phyloP scores from a whole-genome alignment of 1,140 invertebrate genomes.

The Stratiolaelaps scimitus region DNA sequence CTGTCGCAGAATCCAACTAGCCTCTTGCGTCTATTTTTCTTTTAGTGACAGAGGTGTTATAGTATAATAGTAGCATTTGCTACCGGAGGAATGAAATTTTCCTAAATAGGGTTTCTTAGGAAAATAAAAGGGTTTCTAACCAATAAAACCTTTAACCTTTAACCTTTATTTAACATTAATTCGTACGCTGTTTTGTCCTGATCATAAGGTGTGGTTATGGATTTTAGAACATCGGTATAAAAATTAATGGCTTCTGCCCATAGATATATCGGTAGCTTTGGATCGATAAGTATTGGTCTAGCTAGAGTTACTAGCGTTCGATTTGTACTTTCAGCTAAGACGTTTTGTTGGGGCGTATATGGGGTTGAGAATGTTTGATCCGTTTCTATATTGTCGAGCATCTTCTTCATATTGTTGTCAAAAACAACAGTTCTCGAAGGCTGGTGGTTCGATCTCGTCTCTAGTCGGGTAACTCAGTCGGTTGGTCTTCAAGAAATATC shows the following conservation, averaged over 20 bases:
- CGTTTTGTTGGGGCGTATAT: constrained; percentile 26
- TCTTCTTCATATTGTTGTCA: no score
- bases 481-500: no score
- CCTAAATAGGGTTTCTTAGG: constrained; percentile 4
- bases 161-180: neutral
- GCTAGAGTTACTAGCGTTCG: constrained; percentile 29
- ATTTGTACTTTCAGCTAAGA: constrained; percentile 6
- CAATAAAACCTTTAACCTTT: no score
- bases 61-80: neutral
- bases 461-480: no score
- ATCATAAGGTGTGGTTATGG: neutral
- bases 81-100: neutral
- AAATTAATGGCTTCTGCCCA: constrained; percentile 29
- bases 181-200: neutral
- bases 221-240: neutral
- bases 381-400: neutral
- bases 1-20: neutral
- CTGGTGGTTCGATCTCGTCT: no score
- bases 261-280: constrained; percentile 18
- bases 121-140: no score
- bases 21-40: neutral
- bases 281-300: constrained; percentile 30
- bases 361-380: constrained; percentile 7
- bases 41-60: neutral
- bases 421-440: no score